Evolutionary conservation across 2,888 invertebrate species (phyloP).

Genomic region (Xylota sylvarum): DNA sequence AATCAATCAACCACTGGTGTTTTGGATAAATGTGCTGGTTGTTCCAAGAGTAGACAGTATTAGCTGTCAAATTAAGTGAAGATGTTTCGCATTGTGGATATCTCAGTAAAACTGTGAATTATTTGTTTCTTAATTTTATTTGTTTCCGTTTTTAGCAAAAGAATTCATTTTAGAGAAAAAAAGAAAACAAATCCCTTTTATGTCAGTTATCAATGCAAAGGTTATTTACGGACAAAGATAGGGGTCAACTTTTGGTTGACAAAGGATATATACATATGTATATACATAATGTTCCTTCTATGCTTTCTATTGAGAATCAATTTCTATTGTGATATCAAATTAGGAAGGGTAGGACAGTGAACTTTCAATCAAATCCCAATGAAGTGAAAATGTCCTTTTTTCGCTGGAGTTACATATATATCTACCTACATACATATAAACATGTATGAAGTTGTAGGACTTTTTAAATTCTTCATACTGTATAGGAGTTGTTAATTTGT

Average conservation of each 20-base stretch:
- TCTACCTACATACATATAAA: too few species aligned
- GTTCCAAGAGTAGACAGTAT: not conserved
- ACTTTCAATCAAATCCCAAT: not conserved
- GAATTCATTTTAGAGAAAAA: not conserved
- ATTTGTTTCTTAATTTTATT: not conserved
- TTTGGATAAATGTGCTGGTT: not conserved
- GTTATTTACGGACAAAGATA: conserved; percentile 1
- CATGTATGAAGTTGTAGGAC: too few species aligned
- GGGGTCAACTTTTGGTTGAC: not conserved
- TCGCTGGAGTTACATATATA: too few species aligned
- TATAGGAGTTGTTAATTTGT: too few species aligned
- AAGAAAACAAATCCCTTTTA: not conserved
- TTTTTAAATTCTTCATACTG: too few species aligned
- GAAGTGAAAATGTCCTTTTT: not conserved
- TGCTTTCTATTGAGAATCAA: not conserved
- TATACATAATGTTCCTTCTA: not conserved
- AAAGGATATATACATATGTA: not conserved
- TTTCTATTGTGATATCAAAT: not conserved
- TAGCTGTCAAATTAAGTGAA: conserved; percentile 33
- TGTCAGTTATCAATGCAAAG: not conserved
- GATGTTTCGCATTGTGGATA: not conserved
- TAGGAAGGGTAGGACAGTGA: not conserved
- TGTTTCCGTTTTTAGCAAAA: not conserved
- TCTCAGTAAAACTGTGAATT: not conserved
- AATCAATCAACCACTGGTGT: conserved; percentile 27